Conservation (phyloP, 1,140 invertebrate species). For the Rhopalosiphum padi region DNA sequence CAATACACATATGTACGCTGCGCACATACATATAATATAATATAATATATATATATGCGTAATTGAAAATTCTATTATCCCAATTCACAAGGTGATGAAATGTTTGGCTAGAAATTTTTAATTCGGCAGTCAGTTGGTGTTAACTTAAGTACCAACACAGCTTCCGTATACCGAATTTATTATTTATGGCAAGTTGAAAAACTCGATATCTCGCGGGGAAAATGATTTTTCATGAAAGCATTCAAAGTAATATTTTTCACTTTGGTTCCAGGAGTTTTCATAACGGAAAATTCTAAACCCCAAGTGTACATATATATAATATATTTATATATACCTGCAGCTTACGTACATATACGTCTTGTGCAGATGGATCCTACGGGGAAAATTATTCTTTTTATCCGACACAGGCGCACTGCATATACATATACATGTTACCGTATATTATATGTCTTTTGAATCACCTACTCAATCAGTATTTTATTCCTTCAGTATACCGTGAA, state of each 20-base stretch:
- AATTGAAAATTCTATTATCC: constrained; percentile 34
- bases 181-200: constrained; percentile 16
- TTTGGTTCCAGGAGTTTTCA: constrained; percentile 13
- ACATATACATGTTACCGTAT: background rate
- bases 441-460: constrained; percentile 16
- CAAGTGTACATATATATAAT: background rate
- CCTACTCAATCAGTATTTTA: constrained; percentile 3
- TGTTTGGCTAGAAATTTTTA: constrained; percentile 17
- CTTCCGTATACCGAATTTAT: background rate
- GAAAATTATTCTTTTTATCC: constrained; percentile 38
- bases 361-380: background rate
- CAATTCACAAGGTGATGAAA: background rate
- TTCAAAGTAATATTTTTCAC: constrained; percentile 33
- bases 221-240: constrained; percentile 14
- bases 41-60: background rate
- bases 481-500: background rate
- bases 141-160: background rate
- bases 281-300: background rate
- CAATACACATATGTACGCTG: background rate
- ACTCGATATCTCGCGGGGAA: background rate
- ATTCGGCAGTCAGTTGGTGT: background rate
- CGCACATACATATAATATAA: constrained; percentile 3
- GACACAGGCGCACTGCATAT: background rate
- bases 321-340: background rate
- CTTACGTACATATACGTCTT: constrained; percentile 2